Percentiles rank a stretch among this genome's conserved stretches.
These are phyloP conservation scores for Albula glossodonta DNA, from an alignment of 2,113 vertebrate species.

Conservation along the genomic window DNA sequence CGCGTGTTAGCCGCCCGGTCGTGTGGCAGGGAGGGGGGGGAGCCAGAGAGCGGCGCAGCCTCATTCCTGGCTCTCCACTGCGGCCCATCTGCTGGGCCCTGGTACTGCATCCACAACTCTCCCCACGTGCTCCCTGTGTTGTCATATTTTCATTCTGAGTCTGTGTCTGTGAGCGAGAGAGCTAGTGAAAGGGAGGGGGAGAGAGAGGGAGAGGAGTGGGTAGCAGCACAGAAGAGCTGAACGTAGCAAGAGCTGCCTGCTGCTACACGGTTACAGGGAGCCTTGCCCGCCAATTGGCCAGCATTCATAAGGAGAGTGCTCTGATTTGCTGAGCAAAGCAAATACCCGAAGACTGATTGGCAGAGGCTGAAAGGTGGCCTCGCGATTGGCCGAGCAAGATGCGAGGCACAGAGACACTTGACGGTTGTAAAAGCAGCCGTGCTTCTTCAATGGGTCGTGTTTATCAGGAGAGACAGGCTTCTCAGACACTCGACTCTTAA, in stretches of 20 bases:
- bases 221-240: constrained; percentile 14
- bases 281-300: constrained; percentile 56
- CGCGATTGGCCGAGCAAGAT: constrained; percentile 58
- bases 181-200: constrained; percentile 32
- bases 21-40: not conserved
- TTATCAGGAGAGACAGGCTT: constrained; percentile 44
- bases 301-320: constrained; percentile 24
- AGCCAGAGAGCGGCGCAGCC: constrained; percentile 27
- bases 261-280: constrained; percentile 76
- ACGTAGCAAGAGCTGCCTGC: constrained; percentile 51
- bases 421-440: constrained; percentile 61
- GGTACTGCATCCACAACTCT: constrained; percentile 62
- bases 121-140: constrained; percentile 67
- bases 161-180: constrained; percentile 36
- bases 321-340: constrained; percentile 51
- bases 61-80: not conserved
- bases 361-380: constrained; percentile 15
- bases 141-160: constrained; percentile 54
- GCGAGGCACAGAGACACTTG: constrained; percentile 63
- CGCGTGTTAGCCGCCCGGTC: too few species aligned
- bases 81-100: constrained; percentile 34
- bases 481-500: not conserved
- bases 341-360: constrained; percentile 53
- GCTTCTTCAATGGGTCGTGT: constrained; percentile 69
- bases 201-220: not conserved